Conservation (phyloP, 2,888 invertebrate genomes). For the Drosophila planitibia region DNA sequence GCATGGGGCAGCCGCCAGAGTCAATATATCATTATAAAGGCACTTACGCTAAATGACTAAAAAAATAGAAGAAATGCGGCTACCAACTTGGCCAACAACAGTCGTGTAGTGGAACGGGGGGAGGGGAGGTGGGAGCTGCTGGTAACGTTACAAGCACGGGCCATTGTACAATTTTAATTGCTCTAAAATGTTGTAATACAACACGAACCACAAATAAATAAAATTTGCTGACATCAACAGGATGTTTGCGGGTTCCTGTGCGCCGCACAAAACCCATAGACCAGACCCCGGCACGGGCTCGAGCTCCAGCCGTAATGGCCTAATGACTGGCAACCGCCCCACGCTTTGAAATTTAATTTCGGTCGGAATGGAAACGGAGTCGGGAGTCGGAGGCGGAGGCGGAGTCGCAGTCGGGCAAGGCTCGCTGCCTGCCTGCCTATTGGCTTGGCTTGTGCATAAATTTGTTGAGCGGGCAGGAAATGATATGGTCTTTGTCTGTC, state of each 20-base stretch:
- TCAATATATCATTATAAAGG: slow-evolving; percentile 72
- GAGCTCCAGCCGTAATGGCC: slow-evolving; percentile 43
- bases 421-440: slow-evolving; percentile 24
- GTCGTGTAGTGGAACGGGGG: slow-evolving; percentile 6
- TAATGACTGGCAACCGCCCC: slow-evolving; percentile 54
- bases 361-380: slow-evolving; percentile 24
- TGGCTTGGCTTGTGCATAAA: slow-evolving; percentile 48
- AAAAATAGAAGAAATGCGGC: slow-evolving; percentile 35
- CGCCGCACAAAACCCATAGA: slow-evolving; percentile 15
- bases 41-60: slow-evolving; percentile 66
- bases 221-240: slow-evolving; percentile 79
- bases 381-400: background rate
- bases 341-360: slow-evolving; percentile 65
- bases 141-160: slow-evolving; percentile 28
- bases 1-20: slow-evolving; percentile 31
- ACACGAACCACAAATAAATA: slow-evolving; percentile 79
- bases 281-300: slow-evolving; percentile 7
- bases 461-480: slow-evolving; percentile 45
- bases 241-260: slow-evolving; percentile 75
- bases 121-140: no score
- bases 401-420: background rate
- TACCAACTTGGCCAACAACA: slow-evolving; percentile 38
- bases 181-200: slow-evolving; percentile 77
- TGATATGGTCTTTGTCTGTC: slow-evolving; percentile 49
- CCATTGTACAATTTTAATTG: slow-evolving; percentile 77